Conservation (phyloP, 2,113 vertebrate species). For the Cyanoramphus novaezelandiae region DNA sequence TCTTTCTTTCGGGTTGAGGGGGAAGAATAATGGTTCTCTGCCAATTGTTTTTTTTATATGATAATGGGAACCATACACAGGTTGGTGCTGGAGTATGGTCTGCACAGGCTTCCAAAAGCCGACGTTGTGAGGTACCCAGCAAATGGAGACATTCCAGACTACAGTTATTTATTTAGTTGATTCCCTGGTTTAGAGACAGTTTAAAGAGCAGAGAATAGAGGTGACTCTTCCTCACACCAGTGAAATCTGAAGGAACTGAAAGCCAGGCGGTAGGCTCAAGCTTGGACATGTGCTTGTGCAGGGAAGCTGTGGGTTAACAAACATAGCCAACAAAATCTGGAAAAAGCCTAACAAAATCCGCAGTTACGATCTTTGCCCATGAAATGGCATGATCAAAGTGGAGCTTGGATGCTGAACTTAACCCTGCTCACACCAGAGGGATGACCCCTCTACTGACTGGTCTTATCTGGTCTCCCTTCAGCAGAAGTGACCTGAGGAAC, state of each 20-base stretch:
- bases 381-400: not conserved
- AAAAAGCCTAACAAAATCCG: not conserved
- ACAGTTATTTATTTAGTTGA: not conserved
- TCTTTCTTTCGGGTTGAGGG: not conserved
- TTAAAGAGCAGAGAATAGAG: not conserved
- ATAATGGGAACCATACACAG: not conserved
- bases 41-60: not conserved
- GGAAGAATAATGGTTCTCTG: not conserved
- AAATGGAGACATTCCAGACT: not conserved
- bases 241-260: not conserved
- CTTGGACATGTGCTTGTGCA: not conserved
- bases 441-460: not conserved
- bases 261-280: not conserved
- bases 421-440: not conserved
- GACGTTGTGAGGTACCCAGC: not conserved
- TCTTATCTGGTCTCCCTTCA: not conserved
- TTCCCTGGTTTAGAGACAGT: not conserved
- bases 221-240: not conserved
- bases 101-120: not conserved
- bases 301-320: not conserved
- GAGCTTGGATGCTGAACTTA: not conserved
- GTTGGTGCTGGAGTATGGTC: not conserved
- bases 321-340: not conserved
- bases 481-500: not conserved
- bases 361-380: not conserved